A percentile compares a stretch with the other conserved stretches of the same genome.
phyloP scores from a whole-genome alignment of 2,888 invertebrate genomes.

The Scaptodrosophila latifasciaeformis region DNA sequence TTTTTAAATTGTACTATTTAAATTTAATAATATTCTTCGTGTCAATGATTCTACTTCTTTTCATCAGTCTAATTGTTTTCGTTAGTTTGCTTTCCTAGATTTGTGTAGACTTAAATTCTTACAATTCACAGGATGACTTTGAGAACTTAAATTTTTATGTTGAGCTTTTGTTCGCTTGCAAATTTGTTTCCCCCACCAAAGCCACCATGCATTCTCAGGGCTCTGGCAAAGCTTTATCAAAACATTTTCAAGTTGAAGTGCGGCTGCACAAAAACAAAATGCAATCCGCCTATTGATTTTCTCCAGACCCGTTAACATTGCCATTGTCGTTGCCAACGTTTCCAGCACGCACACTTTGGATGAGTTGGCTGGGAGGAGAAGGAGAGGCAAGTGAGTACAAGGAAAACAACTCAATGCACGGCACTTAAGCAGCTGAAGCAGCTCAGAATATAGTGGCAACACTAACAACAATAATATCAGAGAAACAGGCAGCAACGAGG shows the following conservation, averaged over 20 bases:
- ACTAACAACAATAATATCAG: conserved; percentile 11
- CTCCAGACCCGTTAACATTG: conserved; percentile 10
- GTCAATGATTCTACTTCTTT: too few relatives aligned
- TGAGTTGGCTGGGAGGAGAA: neutral
- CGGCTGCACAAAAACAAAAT: conserved; percentile 62
- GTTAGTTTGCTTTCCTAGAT: too few relatives aligned
- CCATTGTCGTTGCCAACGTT: neutral
- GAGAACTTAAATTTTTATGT: too few relatives aligned
- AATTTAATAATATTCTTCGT: too few relatives aligned
- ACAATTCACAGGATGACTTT: too few relatives aligned
- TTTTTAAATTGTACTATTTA: too few relatives aligned
- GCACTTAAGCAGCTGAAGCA: conserved; percentile 60
- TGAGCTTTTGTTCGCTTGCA: conserved; percentile 15
- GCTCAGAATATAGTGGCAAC: conserved; percentile 22
- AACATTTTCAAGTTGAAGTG: conserved; percentile 65
- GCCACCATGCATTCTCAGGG: too few relatives aligned
- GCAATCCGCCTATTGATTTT: conserved; percentile 52
- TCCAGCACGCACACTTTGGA: neutral
- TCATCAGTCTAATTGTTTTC: too few relatives aligned
- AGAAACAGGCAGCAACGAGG: conserved; percentile 7
- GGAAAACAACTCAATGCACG: conserved; percentile 65
- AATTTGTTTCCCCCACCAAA: conserved; percentile 47
- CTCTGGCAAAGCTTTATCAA: too few relatives aligned
- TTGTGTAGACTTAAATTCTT: too few relatives aligned
- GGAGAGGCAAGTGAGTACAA: conserved; percentile 17